Evolutionary conservation across 2,797 vertebrate genomes (phyloP), one percentile per base, ranked within the genome.

Genomic region (Prionace glauca): DNA sequence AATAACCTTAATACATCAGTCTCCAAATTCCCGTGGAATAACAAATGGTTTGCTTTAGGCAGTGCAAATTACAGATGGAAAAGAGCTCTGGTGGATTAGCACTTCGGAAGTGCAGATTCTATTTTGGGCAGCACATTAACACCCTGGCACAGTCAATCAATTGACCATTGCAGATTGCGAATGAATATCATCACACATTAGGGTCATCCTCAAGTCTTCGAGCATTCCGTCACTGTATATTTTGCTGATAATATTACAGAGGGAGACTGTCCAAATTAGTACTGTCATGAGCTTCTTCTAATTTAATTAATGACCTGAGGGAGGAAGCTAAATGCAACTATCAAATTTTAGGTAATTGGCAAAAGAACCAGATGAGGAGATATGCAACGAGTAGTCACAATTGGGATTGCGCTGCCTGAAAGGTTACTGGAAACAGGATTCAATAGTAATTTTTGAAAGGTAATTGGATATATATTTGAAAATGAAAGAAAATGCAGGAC

Each of bases 1-100:
- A 95, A 45, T 95, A 77, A 95, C 45, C 71, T 94, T 94, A 26
- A 95, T 50, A 71, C 67, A 94, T 71, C 67, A 94, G 74, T 32
- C 71, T 72, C 45, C 71, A 50, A 56, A 77, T 56, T 50, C 32
- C 45, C 9, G 16, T 45, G 50, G 45, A 95, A 77, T 56, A 74
- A 74, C 45, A 95, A 62, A 74, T 60, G 69, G 12, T 56, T 77
- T 95, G 71, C 88, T 65, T 91, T 22, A 91, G 88, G 41, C 41
- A 72, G 71, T 20, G 12, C n/a, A 94, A 74, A 72, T 94, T 94
- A 72, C 69, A 77, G 29, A 95, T 77, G 93, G 71, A 56, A 95
- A 74, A 8, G 8, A 74, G 8, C 45, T 29, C 60, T 41, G 26
- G 71, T 50, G 45, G 71, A 56, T 95, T 60, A 74, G 69, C 26